phyloP scores from a whole-genome alignment of 2,113 vertebrate genomes.

The Tringa solitaria region DNA sequence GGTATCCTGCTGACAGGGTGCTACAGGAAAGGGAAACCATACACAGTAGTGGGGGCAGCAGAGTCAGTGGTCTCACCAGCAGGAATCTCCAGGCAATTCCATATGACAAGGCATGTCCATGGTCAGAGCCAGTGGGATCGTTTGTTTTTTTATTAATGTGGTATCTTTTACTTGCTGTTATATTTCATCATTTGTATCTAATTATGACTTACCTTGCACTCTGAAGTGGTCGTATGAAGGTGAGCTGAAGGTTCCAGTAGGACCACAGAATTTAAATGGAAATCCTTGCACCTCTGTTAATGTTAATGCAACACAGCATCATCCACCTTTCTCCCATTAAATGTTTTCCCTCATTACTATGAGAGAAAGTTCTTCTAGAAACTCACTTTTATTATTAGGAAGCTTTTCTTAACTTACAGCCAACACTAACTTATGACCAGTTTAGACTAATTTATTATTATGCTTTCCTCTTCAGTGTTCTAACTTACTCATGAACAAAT shows the following conservation, averaged over 20 bases:
- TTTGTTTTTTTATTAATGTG: background rate
- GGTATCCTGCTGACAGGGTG: background rate
- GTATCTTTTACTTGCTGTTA: fast-evolving
- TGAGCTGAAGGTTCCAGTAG: background rate
- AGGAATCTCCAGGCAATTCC: background rate
- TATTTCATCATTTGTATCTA: background rate
- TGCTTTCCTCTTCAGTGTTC: background rate
- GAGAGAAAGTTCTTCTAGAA: background rate
- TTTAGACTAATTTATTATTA: background rate
- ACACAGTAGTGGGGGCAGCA: fast-evolving
- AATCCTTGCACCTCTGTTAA: background rate
- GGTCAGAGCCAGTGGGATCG: background rate
- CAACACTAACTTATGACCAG: background rate
- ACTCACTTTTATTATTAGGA: background rate
- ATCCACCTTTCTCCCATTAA: too few species aligned
- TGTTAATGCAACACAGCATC: background rate
- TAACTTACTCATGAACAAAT: background rate
- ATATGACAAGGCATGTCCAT: background rate
- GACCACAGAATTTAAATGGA: background rate
- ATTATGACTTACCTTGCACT: background rate
- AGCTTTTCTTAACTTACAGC: background rate
- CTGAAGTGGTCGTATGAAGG: background rate
- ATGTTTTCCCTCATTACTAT: background rate
- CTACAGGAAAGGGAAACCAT: background rate
- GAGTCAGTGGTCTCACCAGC: background rate